Conservation (phyloP, 2,113 vertebrate genomes). For the Myodes glareolus region DNA sequence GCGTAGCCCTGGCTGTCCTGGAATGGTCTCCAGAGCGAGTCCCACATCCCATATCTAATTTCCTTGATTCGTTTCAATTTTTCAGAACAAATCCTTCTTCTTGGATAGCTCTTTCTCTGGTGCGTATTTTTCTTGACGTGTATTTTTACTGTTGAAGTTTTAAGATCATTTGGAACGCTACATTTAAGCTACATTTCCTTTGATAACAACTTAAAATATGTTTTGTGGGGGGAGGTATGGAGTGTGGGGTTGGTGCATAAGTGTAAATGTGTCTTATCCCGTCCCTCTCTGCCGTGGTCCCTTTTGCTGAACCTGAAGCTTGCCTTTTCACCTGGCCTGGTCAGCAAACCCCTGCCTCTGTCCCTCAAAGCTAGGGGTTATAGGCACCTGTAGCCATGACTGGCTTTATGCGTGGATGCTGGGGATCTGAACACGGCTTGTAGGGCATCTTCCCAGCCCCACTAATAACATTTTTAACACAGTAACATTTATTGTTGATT, state of each 20-base stretch:
- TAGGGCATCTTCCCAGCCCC: background rate
- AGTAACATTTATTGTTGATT: background rate
- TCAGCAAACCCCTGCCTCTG: too few species aligned
- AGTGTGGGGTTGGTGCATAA: too few species aligned
- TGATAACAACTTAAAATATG: background rate
- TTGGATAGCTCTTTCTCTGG: background rate
- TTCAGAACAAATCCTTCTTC: background rate
- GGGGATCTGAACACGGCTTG: background rate
- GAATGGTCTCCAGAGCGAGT: background rate
- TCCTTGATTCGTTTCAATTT: background rate
- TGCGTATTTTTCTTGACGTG: background rate
- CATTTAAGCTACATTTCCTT: conserved; percentile 45
- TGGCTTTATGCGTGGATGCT: background rate
- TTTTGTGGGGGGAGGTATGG: too few species aligned
- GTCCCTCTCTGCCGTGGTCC: background rate
- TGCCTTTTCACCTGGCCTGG: background rate
- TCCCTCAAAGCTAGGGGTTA: background rate
- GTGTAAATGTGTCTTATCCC: background rate
- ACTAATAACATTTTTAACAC: background rate
- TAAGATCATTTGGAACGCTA: background rate
- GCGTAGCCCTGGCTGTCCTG: background rate
- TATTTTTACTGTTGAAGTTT: conserved; percentile 57
- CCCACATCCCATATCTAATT: background rate
- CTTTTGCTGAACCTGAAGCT: background rate
- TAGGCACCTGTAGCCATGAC: background rate